Evolutionary conservation across 92 coral and sea anemone genomes (phyloP).

Genomic region (Zoanthus sociatus): DNA sequence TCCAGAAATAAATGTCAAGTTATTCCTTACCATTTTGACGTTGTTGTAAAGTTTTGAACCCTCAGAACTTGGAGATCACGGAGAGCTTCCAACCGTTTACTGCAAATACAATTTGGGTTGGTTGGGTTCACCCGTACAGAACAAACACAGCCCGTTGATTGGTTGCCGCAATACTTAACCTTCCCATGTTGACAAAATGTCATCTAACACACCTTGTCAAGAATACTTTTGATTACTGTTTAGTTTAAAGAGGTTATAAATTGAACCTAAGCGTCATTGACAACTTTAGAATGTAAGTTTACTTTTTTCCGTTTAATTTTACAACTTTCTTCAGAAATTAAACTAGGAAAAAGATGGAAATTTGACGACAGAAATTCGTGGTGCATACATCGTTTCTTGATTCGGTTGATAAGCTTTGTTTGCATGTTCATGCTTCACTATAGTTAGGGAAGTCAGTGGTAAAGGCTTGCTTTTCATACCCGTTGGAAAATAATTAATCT

Average conservation of each 20-base stretch:
- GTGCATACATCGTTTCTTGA: slow-evolving; percentile 11
- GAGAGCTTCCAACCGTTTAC: neutral
- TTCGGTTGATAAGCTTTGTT: slow-evolving; percentile 10
- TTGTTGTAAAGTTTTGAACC: slow-evolving; percentile 17
- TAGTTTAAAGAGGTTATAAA: neutral
- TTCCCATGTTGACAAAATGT: slow-evolving; percentile 42
- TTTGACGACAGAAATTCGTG: slow-evolving; percentile 17
- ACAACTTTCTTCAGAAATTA: neutral
- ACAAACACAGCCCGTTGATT: slow-evolving; percentile 1
- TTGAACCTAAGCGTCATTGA: neutral
- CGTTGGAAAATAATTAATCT: neutral
- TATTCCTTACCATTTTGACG: slow-evolving; percentile 36
- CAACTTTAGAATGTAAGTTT: neutral
- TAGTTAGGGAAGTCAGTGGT: neutral
- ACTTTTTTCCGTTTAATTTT: neutral
- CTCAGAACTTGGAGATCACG: neutral
- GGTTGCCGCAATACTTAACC: neutral
- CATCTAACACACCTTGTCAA: slow-evolving; percentile 17
- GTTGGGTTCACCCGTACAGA: neutral
- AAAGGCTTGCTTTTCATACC: neutral
- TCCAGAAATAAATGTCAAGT: slow-evolving; percentile 2
- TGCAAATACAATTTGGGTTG: neutral
- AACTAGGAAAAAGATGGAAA: neutral
- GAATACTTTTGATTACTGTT: slow-evolving; percentile 27
- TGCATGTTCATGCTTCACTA: slow-evolving; percentile 29